These are phyloP conservation scores for Synanthedon tipuliformis DNA, from an alignment of 2,888 invertebrate species.

Conservation along the genomic window DNA sequence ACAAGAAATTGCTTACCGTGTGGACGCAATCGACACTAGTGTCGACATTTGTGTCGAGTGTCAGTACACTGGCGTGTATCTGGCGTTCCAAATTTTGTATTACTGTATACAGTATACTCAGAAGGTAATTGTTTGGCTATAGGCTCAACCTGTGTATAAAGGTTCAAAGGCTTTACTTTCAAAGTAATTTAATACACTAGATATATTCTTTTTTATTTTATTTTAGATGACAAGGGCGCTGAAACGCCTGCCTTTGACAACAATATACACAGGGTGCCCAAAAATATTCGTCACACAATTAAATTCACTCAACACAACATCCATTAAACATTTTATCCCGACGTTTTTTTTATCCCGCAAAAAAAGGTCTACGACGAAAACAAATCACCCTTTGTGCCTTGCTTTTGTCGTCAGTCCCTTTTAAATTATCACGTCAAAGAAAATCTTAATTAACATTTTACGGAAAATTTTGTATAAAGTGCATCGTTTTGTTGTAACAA, in stretches of 20 bases:
- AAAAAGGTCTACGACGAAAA: constrained; percentile 21
- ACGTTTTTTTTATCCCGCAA: constrained; percentile 12
- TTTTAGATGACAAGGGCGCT: background rate
- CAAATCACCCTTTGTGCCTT: constrained; percentile 29
- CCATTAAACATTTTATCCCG: constrained; percentile 13
- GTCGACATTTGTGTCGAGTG: no score
- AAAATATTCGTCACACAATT: constrained; percentile 17
- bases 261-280: background rate
- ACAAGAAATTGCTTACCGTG: no score
- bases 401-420: constrained; percentile 19
- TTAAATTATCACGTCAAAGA: constrained; percentile 21
- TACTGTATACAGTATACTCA: no score
- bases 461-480: constrained; percentile 6
- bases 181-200: no score
- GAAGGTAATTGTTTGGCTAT: no score
- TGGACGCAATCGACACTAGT: no score
- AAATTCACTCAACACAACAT: constrained; percentile 25
- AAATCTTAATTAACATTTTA: constrained; percentile 11
- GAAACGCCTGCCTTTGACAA: background rate
- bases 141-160: no score
- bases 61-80: no score
- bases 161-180: no score
- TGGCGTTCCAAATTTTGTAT: no score
- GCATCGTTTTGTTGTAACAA: constrained; percentile 8
- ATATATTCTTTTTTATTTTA: background rate